A percentile compares a stretch with the other conserved stretches of the same genome.
phyloP scores from a whole-genome alignment of 1,140 invertebrate genomes.

The Atta colombica region DNA sequence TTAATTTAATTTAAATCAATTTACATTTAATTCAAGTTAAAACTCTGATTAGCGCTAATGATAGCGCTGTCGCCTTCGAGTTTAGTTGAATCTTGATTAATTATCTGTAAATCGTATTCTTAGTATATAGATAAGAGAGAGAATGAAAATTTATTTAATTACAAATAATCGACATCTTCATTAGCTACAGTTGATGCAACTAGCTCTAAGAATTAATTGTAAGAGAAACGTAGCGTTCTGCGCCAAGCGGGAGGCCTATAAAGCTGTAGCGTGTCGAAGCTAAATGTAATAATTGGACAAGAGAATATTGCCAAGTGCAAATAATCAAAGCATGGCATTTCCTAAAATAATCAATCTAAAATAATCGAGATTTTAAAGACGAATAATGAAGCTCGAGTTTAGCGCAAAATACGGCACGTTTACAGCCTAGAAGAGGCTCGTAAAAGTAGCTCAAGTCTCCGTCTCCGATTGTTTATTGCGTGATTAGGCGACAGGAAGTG shows the following conservation, averaged over 20 bases:
- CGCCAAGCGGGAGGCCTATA: constrained; percentile 62
- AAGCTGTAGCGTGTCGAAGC: constrained; percentile 29
- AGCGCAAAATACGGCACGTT: constrained; percentile 30
- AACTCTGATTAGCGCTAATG: constrained; percentile 10
- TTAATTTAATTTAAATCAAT: constrained; percentile 24
- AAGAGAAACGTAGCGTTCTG: constrained; percentile 62
- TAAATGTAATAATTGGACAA: constrained; percentile 19
- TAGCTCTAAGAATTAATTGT: constrained; percentile 46
- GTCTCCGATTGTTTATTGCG: constrained; percentile 50
- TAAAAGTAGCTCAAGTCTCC: constrained; percentile 38
- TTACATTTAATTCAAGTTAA: constrained; percentile 26
- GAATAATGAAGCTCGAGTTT: constrained; percentile 8
- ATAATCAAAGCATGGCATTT: neutral
- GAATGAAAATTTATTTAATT: constrained; percentile 44
- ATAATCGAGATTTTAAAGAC: neutral
- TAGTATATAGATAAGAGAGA: constrained; percentile 35
- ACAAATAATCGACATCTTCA: neutral
- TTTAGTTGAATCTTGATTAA: constrained; percentile 49
- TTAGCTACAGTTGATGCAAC: constrained; percentile 39
- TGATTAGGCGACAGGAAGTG: constrained; percentile 57
- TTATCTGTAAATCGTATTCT: neutral
- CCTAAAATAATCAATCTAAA: constrained; percentile 10
- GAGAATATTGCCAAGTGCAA: neutral
- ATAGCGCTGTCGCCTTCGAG: constrained; percentile 27
- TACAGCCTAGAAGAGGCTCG: neutral